These are phyloP conservation scores for Antheraea mylitta DNA, from an alignment of 1,140 invertebrate species.

Conservation along the genomic window DNA sequence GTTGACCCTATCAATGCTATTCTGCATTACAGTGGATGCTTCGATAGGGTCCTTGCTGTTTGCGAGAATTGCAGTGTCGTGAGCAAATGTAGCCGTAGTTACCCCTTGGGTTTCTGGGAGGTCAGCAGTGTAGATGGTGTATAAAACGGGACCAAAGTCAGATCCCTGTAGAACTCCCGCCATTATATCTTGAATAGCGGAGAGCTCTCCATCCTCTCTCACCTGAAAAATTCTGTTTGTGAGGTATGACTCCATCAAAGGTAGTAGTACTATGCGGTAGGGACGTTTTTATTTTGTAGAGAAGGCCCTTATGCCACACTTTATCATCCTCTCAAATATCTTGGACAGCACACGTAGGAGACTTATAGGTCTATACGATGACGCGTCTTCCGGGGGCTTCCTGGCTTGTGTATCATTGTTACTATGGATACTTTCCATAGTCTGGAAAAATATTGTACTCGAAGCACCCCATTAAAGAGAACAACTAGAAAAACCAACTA, in stretches of 20 bases:
- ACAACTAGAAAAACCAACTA: neutral
- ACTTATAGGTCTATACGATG: constrained; percentile 10
- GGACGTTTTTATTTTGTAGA: too few relatives aligned
- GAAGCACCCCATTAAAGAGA: constrained; percentile 1
- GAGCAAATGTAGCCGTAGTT: neutral
- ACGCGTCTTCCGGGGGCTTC: neutral
- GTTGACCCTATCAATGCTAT: too few relatives aligned
- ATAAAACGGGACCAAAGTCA: neutral
- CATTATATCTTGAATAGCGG: neutral
- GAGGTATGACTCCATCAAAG: too few relatives aligned
- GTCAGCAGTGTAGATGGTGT: neutral
- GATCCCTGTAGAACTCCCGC: neutral
- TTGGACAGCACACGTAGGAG: constrained; percentile 17
- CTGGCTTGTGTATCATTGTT: constrained; percentile 12
- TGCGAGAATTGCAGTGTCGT: too few relatives aligned
- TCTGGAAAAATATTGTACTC: constrained; percentile 6
- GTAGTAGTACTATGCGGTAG: too few relatives aligned
- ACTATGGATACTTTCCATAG: constrained; percentile 13
- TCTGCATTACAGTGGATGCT: too few relatives aligned
- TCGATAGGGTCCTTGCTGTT: too few relatives aligned
- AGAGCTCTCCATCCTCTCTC: too few relatives aligned
- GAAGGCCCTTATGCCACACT: too few relatives aligned
- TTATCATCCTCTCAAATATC: constrained; percentile 16
- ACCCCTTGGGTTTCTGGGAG: neutral
- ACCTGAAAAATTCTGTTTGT: too few relatives aligned